Evolutionary conservation across 2,113 vertebrate species (phyloP).

Genomic region (Sapajus apella): DNA sequence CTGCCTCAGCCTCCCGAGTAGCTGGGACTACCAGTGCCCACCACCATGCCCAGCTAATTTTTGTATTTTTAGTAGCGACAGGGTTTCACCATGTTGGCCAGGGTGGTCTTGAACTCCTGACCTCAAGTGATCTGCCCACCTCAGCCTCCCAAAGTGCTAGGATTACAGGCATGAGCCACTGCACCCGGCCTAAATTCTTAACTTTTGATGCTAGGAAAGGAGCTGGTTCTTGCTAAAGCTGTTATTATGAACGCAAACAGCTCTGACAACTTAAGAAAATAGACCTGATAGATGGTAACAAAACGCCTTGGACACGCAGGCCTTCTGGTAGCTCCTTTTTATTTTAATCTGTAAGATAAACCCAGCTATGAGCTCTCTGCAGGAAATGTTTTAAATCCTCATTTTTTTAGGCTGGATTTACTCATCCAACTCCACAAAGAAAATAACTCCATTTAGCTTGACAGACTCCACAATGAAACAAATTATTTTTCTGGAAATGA

Average conservation of each 20-base stretch:
- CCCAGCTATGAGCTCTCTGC: neutral
- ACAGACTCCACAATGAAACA: slow-evolving; percentile 66
- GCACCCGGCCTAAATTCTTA: neutral
- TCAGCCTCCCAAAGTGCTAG: no score
- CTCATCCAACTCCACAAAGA: slow-evolving; percentile 1
- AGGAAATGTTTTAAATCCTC: slow-evolving; percentile 39
- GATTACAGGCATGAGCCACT: no score
- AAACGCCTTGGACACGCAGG: fast-evolving
- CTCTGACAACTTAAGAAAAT: neutral
- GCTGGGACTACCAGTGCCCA: no score
- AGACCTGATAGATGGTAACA: neutral
- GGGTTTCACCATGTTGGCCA: no score
- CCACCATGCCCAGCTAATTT: no score
- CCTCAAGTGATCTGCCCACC: no score
- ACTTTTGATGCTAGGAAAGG: neutral
- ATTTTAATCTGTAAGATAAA: slow-evolving; percentile 40
- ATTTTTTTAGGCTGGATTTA: slow-evolving; percentile 46
- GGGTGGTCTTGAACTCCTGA: no score
- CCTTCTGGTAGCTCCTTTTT: neutral
- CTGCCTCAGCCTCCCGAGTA: no score
- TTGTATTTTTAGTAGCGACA: no score
- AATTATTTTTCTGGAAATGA: slow-evolving; percentile 72
- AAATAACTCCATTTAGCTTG: slow-evolving; percentile 60
- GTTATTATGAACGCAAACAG: neutral
- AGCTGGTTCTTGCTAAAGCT: neutral